Evolutionary conservation across 2,888 invertebrate genomes (phyloP), one percentile per base, ranked within the genome.

Genomic region (Empis livida): DNA sequence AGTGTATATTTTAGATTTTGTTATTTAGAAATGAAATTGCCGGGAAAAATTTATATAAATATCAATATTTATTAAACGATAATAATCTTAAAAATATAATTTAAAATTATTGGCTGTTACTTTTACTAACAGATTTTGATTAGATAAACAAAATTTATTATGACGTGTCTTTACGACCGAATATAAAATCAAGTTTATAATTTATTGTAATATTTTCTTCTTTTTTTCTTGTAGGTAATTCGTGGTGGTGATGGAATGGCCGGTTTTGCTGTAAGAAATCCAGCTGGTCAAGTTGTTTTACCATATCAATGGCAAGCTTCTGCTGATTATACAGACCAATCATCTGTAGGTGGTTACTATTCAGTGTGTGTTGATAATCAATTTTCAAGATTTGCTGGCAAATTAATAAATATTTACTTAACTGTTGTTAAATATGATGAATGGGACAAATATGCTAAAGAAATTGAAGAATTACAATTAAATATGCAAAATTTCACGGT

Each of bases 211-310:
- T 35, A 11, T 14, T 13, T n/a, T 47, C 53, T 52, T 47, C 55
- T 52, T 53, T 51, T 47, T 43, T 10, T 44, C 46, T 61, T 63
- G 45, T 60, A 92, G 91, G 92, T 93, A 17, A 74, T 94, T 55
- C 77, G 90, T 64, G 94, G 94, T 8, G 93, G 93, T 16, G 93
- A 94, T 71, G 90, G 91, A 10, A 91, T 89, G 81, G 91, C 92
- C 50, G 93, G 92, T 2, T 90, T 93, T 63, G 89, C 89, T 0
- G 87, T 94, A 1, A 76, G 89, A 50, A 84, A 91, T 68, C 92
- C 93, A 0, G 77, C 79, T 46, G 89, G 90, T 0, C 75, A 82
- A 61, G 79, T 90, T 55, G 90, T 92, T 8, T 84, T 87, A 60
- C 92, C 92, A 0, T 93, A 93, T 61, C 85, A 88, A 60, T 93